phyloP scores from a whole-genome alignment of 2,888 invertebrate species.

The Monoplex corrugatus region DNA sequence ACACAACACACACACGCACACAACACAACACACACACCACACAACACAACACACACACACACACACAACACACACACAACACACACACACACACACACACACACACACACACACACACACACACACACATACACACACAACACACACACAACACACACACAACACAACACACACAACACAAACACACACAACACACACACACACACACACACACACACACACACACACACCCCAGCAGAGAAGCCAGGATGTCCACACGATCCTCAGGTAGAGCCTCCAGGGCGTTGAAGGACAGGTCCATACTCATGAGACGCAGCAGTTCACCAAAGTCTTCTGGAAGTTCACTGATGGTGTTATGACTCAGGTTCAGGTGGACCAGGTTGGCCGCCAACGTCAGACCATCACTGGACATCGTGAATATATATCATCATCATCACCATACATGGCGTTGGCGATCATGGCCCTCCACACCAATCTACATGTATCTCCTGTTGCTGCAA shows the following conservation, averaged over 20 bases:
- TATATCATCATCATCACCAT: too few relatives aligned
- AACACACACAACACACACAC: background rate
- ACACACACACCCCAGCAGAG: conserved; percentile 80
- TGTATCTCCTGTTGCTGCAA: too few relatives aligned
- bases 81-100: too few relatives aligned
- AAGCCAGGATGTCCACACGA: conserved; percentile 89
- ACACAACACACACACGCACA: background rate
- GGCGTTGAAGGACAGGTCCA: conserved; percentile 77
- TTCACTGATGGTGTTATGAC: conserved; percentile 72
- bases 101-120: too few relatives aligned
- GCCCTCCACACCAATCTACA: too few relatives aligned
- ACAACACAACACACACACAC: background rate
- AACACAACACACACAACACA: background rate
- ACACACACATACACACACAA: background rate
- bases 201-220: background rate
- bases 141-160: background rate
- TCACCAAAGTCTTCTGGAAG: conserved; percentile 78
- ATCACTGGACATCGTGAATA: too few relatives aligned
- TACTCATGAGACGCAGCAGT: conserved; percentile 70
- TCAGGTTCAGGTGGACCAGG: conserved; percentile 73
- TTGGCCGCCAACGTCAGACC: conserved; percentile 44
- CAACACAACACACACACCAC: background rate
- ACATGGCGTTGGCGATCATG: too few relatives aligned
- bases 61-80: background rate
- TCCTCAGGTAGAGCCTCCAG: conserved; percentile 74